Base-by-base conservation (phyloP, 2,113 vertebrate species). In the Ursus arctos region DNA sequence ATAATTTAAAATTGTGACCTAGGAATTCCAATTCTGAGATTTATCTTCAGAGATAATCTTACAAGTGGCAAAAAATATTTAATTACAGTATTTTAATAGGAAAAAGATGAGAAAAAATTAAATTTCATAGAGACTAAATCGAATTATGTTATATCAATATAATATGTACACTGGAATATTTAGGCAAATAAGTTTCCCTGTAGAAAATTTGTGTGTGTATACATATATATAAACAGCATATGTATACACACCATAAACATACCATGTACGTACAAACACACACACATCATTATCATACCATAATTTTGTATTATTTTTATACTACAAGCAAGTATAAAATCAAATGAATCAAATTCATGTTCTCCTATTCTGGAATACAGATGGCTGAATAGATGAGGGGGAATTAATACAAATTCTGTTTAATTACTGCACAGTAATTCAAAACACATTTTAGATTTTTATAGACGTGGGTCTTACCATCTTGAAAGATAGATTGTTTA, bases 221-320 rank as follows among this genome's bases (percentile, higher is more conserved):
- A 61, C 1, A 33, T 15, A 49, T 9, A 24, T 28, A 61, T 22
- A 72, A 11, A 83, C 4, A 79, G 0, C 5, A 76, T 19, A 63
- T 49, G 72, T 5, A 94, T 4, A 83, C 0, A 69, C 12, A 67
- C 8, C 74, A 77, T 31, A 49, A 15, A 49, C 40, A 77, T 31
- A 49, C 26, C 74, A 76, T 47, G 26, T 31, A 76, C 7, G 6
- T 28, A 43, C 15, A 77, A 6, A 47, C 6, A 77, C 1, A 76
- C 4, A 61, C 2, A 83, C 11, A 61, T 43, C 10, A 33, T 2
- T n/a, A 86, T 31, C 33, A 43, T 18, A 55, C 2, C 22, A 71
- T 95, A 92, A 90, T 83, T 93, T 81, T 93, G 1, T 33, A 36
- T 61, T 26, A 67, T n/a, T 84, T 93, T 97, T 28, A 69, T 43